Percentiles rank a stretch among this genome's conserved stretches.
Evolutionary conservation across 2,888 invertebrate genomes (phyloP).

Genomic region (Loripinus fragilis): DNA sequence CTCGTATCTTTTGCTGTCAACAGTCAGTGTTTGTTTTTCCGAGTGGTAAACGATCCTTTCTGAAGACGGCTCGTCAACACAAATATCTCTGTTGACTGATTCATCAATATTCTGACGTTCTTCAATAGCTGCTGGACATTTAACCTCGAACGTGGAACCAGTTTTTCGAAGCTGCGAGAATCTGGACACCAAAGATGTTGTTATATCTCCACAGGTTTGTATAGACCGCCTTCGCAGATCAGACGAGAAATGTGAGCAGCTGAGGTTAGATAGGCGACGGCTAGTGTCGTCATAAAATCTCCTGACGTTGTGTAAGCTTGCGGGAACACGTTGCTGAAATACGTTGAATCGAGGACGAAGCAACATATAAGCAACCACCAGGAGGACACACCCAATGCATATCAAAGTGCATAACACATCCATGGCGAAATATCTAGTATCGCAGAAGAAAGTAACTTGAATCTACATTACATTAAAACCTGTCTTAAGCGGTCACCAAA

Average conservation of each 20-base stretch:
- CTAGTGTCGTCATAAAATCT: constrained; percentile 23
- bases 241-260: constrained; percentile 3
- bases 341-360: neutral
- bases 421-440: too few species aligned
- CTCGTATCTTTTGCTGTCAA: too few species aligned
- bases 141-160: constrained; percentile 10
- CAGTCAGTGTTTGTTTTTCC: too few species aligned
- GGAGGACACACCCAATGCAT: too few species aligned
- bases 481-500: too few species aligned
- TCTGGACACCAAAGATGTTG: neutral
- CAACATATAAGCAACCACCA: neutral
- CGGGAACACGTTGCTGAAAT: constrained; percentile 22
- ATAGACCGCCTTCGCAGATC: neutral
- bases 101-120: neutral
- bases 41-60: too few species aligned
- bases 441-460: too few species aligned
- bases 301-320: neutral
- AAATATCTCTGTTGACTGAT: too few species aligned
- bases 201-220: neutral
- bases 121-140: neutral
- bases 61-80: too few species aligned
- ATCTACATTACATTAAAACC: too few species aligned
- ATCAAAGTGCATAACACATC: too few species aligned
- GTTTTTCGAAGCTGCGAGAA: neutral
- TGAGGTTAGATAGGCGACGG: constrained; percentile 24